Conservation (phyloP, 2,888 invertebrate species). For the Drosophila multiciliata region DNA sequence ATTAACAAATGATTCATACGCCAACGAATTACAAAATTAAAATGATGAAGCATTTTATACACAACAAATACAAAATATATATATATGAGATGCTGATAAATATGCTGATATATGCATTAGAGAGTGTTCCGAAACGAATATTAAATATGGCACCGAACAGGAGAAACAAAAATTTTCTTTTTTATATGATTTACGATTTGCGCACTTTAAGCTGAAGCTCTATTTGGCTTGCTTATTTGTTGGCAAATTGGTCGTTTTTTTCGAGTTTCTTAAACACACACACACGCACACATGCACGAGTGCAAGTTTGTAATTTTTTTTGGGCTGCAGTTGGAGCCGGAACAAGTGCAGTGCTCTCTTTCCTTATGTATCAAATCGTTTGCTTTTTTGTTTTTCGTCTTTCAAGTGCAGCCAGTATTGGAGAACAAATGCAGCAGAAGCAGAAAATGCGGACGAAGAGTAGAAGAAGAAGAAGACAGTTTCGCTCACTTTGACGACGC, state of each 20-base stretch:
- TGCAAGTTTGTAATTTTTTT: slow-evolving; percentile 3
- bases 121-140: background rate
- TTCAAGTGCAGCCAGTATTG: slow-evolving; percentile 50
- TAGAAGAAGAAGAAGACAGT: slow-evolving; percentile 21
- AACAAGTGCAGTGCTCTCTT: slow-evolving; percentile 16
- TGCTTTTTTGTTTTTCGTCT: slow-evolving; percentile 9
- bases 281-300: slow-evolving; percentile 1
- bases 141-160: background rate
- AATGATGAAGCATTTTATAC: background rate
- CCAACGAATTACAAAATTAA: background rate
- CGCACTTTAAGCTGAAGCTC: background rate
- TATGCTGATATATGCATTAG: background rate
- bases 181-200: background rate
- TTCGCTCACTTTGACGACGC: slow-evolving; percentile 64
- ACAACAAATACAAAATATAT: background rate
- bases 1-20: slow-evolving; percentile 9
- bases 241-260: slow-evolving; percentile 6
- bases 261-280: slow-evolving; percentile 14
- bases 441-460: background rate
- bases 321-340: slow-evolving; percentile 11
- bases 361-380: slow-evolving; percentile 9
- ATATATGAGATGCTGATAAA: no score
- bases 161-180: background rate
- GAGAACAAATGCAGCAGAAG: slow-evolving; percentile 29
- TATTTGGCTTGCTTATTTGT: slow-evolving; percentile 1